Percentiles rank a stretch among this genome's conserved stretches.
phyloP scores from a whole-genome alignment of 2,113 vertebrate species.

The Rhegmatorhina hoffmannsi region DNA sequence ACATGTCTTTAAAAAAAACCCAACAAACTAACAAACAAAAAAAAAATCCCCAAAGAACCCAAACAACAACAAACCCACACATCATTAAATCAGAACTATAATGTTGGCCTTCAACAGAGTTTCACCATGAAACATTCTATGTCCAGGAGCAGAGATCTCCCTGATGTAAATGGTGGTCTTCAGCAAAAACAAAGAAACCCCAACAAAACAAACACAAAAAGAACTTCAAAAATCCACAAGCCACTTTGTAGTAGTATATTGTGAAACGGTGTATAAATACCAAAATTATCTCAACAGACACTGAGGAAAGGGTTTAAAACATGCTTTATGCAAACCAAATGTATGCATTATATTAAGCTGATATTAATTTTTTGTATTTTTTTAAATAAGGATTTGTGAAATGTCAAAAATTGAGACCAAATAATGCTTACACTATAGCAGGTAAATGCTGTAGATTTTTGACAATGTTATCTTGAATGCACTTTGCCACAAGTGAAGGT shows the following conservation, averaged over 20 bases:
- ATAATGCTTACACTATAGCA: neutral
- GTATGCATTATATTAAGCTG: neutral
- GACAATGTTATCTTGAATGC: neutral
- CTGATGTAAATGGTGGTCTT: neutral
- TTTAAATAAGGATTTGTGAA: neutral
- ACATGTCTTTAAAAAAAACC: rapidly evolving
- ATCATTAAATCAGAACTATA: neutral
- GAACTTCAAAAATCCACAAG: neutral
- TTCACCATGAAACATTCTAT: neutral
- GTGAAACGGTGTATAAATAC: neutral
- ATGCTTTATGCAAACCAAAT: neutral
- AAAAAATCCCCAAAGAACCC: neutral
- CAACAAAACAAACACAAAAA: neutral
- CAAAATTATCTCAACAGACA: neutral
- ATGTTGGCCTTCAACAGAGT: neutral
- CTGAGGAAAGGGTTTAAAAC: neutral
- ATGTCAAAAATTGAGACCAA: neutral
- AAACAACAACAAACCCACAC: neutral
- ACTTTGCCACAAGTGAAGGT: neutral
- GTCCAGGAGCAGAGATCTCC: neutral
- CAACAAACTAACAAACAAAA: neutral
- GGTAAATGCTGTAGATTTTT: neutral
- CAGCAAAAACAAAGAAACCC: neutral
- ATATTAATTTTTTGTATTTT: neutral
- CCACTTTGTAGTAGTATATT: neutral